A percentile compares a stretch with the other conserved stretches of the same genome.
Conservation (phyloP, 2,113 vertebrate genomes). For the Saguinus midas region DNA sequence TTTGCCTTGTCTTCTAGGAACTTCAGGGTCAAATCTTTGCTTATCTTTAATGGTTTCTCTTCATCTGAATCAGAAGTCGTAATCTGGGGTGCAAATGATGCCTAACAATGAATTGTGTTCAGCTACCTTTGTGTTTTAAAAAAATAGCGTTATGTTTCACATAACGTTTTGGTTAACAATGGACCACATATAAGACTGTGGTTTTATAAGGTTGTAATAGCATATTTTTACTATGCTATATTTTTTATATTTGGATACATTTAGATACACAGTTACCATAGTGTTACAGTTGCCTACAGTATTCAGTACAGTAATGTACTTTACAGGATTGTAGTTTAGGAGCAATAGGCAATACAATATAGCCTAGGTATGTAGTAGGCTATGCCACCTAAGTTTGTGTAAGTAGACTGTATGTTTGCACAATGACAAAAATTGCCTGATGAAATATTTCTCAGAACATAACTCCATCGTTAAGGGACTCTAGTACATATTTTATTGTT, state of each 20-base stretch:
- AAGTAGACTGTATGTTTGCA: neutral
- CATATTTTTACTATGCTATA: neutral
- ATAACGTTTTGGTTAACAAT: neutral
- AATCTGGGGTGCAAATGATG: neutral
- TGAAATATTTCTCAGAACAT: neutral
- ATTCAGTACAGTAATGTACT: neutral
- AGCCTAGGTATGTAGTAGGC: too few species aligned
- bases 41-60: neutral
- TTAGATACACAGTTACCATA: neutral
- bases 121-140: neutral
- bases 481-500: neutral
- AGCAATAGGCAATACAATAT: neutral
- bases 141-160: neutral
- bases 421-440: neutral
- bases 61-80: neutral
- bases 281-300: neutral
- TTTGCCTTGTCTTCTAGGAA: constrained; percentile 22
- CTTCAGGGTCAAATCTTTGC: neutral
- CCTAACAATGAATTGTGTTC: neutral
- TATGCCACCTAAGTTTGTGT: neutral
- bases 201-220: neutral
- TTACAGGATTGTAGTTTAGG: neutral
- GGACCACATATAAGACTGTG: neutral
- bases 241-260: neutral
- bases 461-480: neutral